A percentile compares a stretch with the other conserved stretches of the same genome.
Conservation (phyloP, 2,888 invertebrate species). For the Rhopalosiphum nymphaeae region DNA sequence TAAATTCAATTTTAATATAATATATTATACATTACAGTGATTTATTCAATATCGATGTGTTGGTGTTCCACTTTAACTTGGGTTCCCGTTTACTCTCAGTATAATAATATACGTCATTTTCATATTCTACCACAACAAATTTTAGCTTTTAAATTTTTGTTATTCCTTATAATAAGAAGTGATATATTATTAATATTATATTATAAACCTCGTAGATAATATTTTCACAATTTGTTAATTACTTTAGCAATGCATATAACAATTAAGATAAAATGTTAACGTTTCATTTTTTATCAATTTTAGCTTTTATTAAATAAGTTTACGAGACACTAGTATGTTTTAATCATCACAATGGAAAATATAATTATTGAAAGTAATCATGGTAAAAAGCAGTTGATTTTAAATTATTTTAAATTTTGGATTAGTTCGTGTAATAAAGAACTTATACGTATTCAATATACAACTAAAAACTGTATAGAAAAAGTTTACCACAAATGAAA, state of each 20-base stretch:
- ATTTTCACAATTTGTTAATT: no score
- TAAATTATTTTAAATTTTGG: conserved; percentile 1
- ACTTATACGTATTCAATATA: background rate
- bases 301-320: background rate
- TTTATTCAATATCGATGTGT: background rate
- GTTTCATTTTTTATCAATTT: background rate
- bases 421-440: background rate
- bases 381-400: conserved; percentile 8
- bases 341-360: background rate
- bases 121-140: no score
- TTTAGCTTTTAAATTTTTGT: no score
- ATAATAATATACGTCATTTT: no score
- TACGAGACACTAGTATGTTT: background rate
- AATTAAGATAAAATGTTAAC: background rate
- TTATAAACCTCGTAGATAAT: no score
- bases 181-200: no score
- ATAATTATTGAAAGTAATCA: background rate
- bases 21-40: background rate
- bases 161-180: no score
- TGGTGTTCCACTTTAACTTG: no score
- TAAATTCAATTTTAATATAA: background rate
- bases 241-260: no score
- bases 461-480: background rate
- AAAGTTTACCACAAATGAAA: background rate
- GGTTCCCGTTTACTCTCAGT: no score